Evolutionary conservation across 2,888 invertebrate genomes (phyloP), one percentile per base, ranked within the genome.

Genomic region (Pegoplata infirma): DNA sequence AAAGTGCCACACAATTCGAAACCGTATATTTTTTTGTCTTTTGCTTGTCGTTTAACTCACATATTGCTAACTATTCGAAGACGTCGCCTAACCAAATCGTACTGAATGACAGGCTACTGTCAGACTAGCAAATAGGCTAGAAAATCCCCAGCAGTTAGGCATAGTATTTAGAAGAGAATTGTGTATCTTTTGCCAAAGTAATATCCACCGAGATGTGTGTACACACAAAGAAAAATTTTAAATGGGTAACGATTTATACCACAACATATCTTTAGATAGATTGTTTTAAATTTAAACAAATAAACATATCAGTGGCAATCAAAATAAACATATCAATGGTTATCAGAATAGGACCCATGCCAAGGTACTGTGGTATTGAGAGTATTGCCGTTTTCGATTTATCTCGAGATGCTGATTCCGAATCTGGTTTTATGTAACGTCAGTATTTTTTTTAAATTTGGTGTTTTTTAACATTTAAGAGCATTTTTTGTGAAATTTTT

Each of bases 101-200:
- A 79, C 79, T 79, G 61, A 79, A 75, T 75, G 79, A 72, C 72
- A 76, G 69, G 66, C 80, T 71, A 74, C 73, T 74, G 69, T 63
- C 69, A 77, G 69, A 69, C 69, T 16, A 74, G 56, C 68, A 56
- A 76, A 74, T 74, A 74, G 76, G 76, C 80, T 66, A 74, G 56
- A 71, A 75, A 75, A 58, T 56, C 79, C 75, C 78, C 66, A 67
- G 59, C 63, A 71, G 51, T 76, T 76, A 80, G 76, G 69, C 74
- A 74, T 64, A 74, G 73, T 59, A 56, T 73, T 75, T 63, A 56
- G 21, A 69, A 79, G 79, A 79, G 79, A 79, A 71, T 47, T 56
- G 16, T 68, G 49, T 49, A 49, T 21, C 10, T 32, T 17, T 75
- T 32, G 58, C 66, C 21, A 66, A 66, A 72, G 72, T 72, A 64